Evolutionary conservation across 2,113 vertebrate genomes (phyloP).

Genomic region (Triplophysa tibetana): DNA sequence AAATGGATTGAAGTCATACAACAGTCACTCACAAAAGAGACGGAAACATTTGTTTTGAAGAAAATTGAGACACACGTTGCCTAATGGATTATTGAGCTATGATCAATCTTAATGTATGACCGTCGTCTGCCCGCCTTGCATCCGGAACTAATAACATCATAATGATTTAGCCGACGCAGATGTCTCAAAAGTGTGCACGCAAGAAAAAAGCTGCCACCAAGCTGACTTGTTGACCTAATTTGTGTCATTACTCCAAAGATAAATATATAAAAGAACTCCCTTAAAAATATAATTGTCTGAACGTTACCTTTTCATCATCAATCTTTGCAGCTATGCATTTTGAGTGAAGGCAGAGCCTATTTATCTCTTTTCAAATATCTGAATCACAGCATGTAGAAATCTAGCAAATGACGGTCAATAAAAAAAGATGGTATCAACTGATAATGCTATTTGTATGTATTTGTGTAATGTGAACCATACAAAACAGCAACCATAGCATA

Average conservation of each 20-base stretch:
- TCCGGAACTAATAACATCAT: slow-evolving; percentile 4
- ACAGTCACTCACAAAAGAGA: not conserved
- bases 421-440: too few relatives aligned
- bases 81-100: not conserved
- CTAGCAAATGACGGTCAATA: too few relatives aligned
- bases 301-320: not conserved
- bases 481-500: too few relatives aligned
- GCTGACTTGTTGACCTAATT: not conserved
- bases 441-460: too few relatives aligned
- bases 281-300: not conserved
- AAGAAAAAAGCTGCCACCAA: not conserved
- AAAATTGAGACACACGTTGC: not conserved
- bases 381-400: too few relatives aligned
- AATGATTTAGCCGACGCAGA: slow-evolving; percentile 3
- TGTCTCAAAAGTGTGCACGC: not conserved
- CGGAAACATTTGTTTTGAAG: not conserved
- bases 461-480: too few relatives aligned
- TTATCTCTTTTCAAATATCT: not conserved
- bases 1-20: not conserved
- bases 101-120: slow-evolving; percentile 1
- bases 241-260: not conserved
- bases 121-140: not conserved
- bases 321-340: not conserved
- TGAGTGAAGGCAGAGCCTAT: not conserved
- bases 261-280: too few relatives aligned